Conservation (phyloP, 2,113 vertebrate genomes). For the Petromus typicus region DNA sequence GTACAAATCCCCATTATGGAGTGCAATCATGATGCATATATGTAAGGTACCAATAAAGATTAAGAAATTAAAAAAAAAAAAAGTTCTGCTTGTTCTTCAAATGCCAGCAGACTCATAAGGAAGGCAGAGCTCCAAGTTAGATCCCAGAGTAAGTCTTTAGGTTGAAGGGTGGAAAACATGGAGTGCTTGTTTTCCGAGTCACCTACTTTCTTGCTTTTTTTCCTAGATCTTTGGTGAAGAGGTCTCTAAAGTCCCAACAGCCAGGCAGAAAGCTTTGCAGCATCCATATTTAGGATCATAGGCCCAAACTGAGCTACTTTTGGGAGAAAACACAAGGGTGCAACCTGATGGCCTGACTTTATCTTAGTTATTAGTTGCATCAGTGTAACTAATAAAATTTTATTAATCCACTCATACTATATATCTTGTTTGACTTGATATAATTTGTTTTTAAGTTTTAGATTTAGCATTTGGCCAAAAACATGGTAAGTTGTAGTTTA, state of each 20-base stretch:
- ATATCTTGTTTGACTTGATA: not conserved
- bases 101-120: not conserved
- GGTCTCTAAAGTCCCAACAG: not conserved
- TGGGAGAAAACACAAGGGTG: not conserved
- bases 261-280: not conserved
- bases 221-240: not conserved
- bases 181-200: not conserved
- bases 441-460: not conserved
- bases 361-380: not conserved
- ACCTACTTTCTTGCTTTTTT: constrained; percentile 39
- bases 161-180: not conserved
- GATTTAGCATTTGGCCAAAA: not conserved
- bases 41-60: too few relatives aligned
- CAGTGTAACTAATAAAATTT: not conserved
- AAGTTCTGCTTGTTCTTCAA: constrained; percentile 46
- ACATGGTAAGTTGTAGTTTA: not conserved
- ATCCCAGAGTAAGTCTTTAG: constrained; percentile 22
- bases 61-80: not conserved
- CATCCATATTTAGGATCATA: not conserved
- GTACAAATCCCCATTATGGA: too few relatives aligned
- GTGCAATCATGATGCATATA: too few relatives aligned
- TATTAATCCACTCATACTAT: not conserved
- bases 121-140: constrained; percentile 33
- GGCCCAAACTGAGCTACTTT: not conserved
- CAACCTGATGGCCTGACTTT: not conserved